Percentiles rank a stretch among this genome's conserved stretches.
Evolutionary conservation across 2,113 vertebrate species (phyloP).

Genomic region (Crotalus tigris): DNA sequence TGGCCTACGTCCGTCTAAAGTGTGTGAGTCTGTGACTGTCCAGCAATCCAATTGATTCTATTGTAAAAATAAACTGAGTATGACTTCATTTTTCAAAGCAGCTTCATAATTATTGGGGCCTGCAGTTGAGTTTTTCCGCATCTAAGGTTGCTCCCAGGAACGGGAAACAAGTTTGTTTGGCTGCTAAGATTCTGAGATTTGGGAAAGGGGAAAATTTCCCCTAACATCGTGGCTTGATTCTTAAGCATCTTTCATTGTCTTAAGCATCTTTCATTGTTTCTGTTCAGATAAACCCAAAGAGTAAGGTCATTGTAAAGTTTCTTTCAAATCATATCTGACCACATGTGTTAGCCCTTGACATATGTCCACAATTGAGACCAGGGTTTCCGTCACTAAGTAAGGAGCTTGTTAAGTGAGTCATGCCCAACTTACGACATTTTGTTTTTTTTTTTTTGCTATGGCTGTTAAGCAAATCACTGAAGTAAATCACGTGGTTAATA

Average conservation of each 20-base stretch:
- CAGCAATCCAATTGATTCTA: constrained; percentile 23
- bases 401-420: not conserved
- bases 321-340: not conserved
- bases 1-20: not conserved
- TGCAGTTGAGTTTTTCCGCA: not conserved
- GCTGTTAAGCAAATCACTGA: too few species aligned
- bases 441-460: not conserved
- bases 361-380: not conserved
- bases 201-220: too few species aligned
- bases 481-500: not conserved
- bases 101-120: not conserved
- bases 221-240: not conserved
- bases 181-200: not conserved
- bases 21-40: constrained; percentile 22
- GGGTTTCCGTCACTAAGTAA: not conserved
- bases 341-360: not conserved
- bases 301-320: not conserved
- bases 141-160: not conserved
- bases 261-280: not conserved
- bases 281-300: not conserved
- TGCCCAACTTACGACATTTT: not conserved
- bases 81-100: constrained; percentile 12
- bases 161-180: too few species aligned
- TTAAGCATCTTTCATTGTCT: not conserved
- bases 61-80: constrained; percentile 36